These are phyloP conservation scores for Chloromyia formosa DNA, from an alignment of 2,888 invertebrate species.

Conservation along the genomic window DNA sequence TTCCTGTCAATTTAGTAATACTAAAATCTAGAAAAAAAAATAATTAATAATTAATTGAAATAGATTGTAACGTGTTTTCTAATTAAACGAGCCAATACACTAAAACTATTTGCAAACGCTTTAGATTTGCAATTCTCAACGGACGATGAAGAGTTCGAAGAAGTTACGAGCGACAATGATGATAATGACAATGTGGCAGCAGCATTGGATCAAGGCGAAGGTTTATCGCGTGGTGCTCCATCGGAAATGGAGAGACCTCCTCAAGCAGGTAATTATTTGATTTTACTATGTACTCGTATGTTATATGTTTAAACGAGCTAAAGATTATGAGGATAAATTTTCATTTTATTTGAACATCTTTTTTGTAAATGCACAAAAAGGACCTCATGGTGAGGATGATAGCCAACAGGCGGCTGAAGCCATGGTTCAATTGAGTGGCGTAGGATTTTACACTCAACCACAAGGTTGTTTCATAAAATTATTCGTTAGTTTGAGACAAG, in stretches of 20 bases:
- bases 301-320: background rate
- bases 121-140: constrained; percentile 76
- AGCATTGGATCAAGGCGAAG: constrained; percentile 61
- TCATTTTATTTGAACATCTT: background rate
- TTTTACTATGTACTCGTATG: too few relatives aligned
- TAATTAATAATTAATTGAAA: too few relatives aligned
- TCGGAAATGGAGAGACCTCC: constrained; percentile 45
- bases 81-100: too few relatives aligned
- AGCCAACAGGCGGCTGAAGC: constrained; percentile 80
- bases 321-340: background rate
- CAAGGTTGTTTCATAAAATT: constrained; percentile 57
- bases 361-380: constrained; percentile 56
- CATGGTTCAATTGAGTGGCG: constrained; percentile 76
- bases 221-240: constrained; percentile 43
- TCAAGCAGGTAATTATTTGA: constrained; percentile 31
- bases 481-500: background rate
- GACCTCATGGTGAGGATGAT: constrained; percentile 68
- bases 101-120: constrained; percentile 1
- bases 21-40: too few relatives aligned
- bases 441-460: constrained; percentile 70
- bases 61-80: too few relatives aligned
- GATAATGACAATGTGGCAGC: constrained; percentile 66
- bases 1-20: too few relatives aligned
- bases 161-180: constrained; percentile 69
- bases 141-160: constrained; percentile 74